These are phyloP conservation scores for Apodemus sylvaticus DNA, from an alignment of 2,113 vertebrate species.

Conservation along the genomic window DNA sequence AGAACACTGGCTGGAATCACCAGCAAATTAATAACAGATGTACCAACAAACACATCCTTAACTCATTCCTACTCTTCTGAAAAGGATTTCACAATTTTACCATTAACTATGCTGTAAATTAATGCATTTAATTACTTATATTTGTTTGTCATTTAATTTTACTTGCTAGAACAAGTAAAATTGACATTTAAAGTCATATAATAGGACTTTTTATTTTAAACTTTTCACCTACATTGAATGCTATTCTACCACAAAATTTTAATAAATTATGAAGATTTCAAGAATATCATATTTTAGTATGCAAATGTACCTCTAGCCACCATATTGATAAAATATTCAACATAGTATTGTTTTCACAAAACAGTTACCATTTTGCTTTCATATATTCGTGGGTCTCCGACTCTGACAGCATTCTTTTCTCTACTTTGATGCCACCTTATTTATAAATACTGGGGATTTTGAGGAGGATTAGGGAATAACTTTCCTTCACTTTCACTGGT, in stretches of 20 bases:
- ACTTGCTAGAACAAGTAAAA: neutral
- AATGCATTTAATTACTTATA: neutral
- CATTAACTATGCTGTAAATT: neutral
- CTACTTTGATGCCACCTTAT: neutral
- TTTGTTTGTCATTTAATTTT: neutral
- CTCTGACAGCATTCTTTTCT: neutral
- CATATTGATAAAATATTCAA: neutral
- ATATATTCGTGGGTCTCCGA: neutral
- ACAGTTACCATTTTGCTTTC: neutral
- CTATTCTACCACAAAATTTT: neutral
- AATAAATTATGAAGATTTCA: neutral
- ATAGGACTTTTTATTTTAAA: neutral
- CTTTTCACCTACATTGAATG: neutral
- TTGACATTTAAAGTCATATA: neutral
- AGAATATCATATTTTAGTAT: neutral
- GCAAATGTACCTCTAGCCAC: neutral
- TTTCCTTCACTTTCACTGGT: neutral
- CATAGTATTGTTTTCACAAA: neutral
- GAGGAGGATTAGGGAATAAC: neutral
- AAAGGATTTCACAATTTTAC: neutral
- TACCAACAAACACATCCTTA: neutral
- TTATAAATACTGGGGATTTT: neutral
- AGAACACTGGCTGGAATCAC: neutral
- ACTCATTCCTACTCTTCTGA: neutral
- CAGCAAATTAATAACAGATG: neutral